Percentiles rank a stretch among this genome's conserved stretches.
Evolutionary conservation across 2,888 invertebrate genomes (phyloP).

Genomic region (Magallana nippona): DNA sequence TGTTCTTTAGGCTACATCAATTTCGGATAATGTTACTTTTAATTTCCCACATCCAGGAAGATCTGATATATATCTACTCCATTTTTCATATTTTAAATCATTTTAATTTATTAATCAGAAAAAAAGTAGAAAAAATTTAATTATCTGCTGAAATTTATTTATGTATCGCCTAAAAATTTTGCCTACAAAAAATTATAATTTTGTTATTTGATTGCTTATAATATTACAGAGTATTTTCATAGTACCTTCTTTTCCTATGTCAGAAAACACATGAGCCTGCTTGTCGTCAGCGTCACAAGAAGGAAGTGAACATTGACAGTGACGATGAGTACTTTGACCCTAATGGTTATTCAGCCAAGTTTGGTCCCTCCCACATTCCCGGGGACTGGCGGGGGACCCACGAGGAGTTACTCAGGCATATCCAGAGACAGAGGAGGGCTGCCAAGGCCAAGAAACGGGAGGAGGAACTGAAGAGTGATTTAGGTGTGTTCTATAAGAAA

Average conservation of each 20-base stretch:
- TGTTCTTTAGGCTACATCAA: too few relatives aligned
- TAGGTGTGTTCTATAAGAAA: background rate
- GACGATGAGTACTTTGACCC: conserved; percentile 52
- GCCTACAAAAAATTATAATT: too few relatives aligned
- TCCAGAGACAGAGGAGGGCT: conserved; percentile 61
- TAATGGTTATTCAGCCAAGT: conserved; percentile 45
- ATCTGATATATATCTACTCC: too few relatives aligned
- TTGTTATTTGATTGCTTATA: too few relatives aligned
- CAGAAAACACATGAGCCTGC: conserved; percentile 65
- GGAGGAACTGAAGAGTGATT: conserved; percentile 48
- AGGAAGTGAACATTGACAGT: conserved; percentile 55
- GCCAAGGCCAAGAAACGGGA: conserved; percentile 41
- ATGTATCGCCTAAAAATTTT: too few relatives aligned
- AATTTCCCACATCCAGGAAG: too few relatives aligned
- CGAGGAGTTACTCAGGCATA: conserved; percentile 62
- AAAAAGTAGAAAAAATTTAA: too few relatives aligned
- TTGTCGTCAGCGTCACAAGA: conserved; percentile 63
- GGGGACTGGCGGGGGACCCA: conserved; percentile 67
- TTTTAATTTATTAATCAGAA: too few relatives aligned
- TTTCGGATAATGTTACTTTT: too few relatives aligned
- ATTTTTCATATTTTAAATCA: too few relatives aligned
- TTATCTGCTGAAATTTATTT: too few relatives aligned
- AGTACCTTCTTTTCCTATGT: background rate
- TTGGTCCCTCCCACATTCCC: conserved; percentile 50
- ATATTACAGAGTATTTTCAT: background rate